Evolutionary conservation across 2,797 vertebrate species (phyloP), one percentile per base, ranked within the genome.

Genomic region (Takifugu rubripes): DNA sequence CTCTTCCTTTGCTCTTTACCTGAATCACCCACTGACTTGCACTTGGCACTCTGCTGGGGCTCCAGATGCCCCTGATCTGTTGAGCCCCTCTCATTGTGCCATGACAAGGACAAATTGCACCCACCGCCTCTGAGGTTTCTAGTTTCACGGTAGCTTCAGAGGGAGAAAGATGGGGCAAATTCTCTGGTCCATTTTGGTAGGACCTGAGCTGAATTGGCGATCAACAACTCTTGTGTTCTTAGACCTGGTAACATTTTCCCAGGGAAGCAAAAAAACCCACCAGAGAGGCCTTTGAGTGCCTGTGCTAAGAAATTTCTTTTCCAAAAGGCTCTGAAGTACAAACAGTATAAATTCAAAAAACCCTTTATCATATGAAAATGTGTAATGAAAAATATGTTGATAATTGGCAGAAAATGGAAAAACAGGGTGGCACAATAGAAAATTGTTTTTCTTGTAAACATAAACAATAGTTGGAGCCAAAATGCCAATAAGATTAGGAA

Each of bases 71-170:
- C 80, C 70, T 43, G 56, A 67, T 73, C 64, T 65, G 67, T 61
- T 52, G 46, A 68, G 65, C 61, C 67, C 69, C 70, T 83, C 81
- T 86, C 81, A 84, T 72, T 68, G 70, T 64, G 58, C 68, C 68
- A 46, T 83, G 89, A 90, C 88, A 89, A 89, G 87, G 87, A 91
- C 83, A 90, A 88, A 91, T 89, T 85, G 85, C 75, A 70, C 78
- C 73, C 59, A 71, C 78, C 85, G 81, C 84, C 85, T 82, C 81
- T 77, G 49, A 50, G 59, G 75, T 77, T 78, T 70, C 60, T 69
- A 27, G 56, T 70, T 78, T 62, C 73, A 50, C 78, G 77, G 78
- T 64, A 57, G 70, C 64, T 66, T 56, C 72, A 72, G 59, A 73
- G 64, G 66, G 67, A 74, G 56, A 80, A 67, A 59, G 66, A 72